phyloP scores from a whole-genome alignment of 1,140 invertebrate species.

The Andrena cerasifolii region DNA sequence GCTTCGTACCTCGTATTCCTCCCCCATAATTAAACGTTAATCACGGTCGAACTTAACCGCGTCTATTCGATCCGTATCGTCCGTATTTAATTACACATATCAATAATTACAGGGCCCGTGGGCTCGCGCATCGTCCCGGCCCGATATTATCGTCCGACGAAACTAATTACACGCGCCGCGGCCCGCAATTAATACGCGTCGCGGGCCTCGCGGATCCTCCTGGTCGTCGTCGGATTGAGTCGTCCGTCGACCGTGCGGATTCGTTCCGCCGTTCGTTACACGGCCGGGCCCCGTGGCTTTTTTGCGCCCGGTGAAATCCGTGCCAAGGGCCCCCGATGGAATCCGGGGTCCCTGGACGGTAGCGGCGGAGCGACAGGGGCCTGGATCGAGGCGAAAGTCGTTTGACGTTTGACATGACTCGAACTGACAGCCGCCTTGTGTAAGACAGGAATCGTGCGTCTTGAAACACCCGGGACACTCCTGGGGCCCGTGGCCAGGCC shows the following conservation, averaged over 20 bases:
- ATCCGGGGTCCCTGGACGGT: slow-evolving; percentile 13
- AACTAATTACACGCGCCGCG: slow-evolving; percentile 43
- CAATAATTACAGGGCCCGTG: slow-evolving; percentile 37
- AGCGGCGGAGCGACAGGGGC: slow-evolving; percentile 18
- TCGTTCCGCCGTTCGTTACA: slow-evolving; percentile 35
- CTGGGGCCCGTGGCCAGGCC: background rate
- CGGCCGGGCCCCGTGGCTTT: background rate
- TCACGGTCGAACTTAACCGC: background rate
- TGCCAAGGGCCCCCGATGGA: background rate
- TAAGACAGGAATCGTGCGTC: slow-evolving; percentile 65
- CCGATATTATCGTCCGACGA: slow-evolving; percentile 34
- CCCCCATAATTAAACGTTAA: slow-evolving; percentile 1
- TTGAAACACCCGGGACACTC: slow-evolving; percentile 34
- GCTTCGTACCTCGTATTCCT: too few relatives aligned
- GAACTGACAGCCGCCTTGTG: slow-evolving; percentile 66
- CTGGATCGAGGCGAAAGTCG: slow-evolving; percentile 55
- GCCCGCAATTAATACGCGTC: slow-evolving; percentile 41
- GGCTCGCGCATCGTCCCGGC: background rate
- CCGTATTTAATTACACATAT: slow-evolving; percentile 40
- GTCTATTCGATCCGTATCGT: background rate
- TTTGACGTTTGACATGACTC: slow-evolving; percentile 67
- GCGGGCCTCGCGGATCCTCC: slow-evolving; percentile 34
- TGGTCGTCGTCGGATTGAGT: slow-evolving; percentile 47
- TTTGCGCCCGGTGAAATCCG: slow-evolving; percentile 29
- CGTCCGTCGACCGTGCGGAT: slow-evolving; percentile 26